Percentiles rank a stretch among this genome's conserved stretches.
Conservation (phyloP, 2,113 vertebrate genomes). For the Mus spicilegus region DNA sequence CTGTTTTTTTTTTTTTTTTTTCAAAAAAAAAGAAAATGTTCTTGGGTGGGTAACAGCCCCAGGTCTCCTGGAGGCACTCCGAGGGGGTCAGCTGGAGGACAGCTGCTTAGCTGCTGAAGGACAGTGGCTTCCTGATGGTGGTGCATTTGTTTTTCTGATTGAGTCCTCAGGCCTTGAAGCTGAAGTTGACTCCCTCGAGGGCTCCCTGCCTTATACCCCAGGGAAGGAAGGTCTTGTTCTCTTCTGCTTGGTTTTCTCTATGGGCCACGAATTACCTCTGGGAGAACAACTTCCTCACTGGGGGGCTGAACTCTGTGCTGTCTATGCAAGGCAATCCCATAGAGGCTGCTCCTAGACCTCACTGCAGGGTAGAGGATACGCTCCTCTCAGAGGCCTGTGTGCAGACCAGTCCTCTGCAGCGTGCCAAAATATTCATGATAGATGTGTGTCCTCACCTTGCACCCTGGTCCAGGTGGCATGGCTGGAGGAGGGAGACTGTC, state of each 20-base stretch:
- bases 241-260: neutral
- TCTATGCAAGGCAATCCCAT: neutral
- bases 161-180: neutral
- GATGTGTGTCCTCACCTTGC: neutral
- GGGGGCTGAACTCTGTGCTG: neutral
- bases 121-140: rapidly evolving
- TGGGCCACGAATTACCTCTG: neutral
- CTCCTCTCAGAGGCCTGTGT: neutral
- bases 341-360: constrained; percentile 56
- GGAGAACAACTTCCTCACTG: neutral
- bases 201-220: neutral
- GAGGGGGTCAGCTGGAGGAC: neutral
- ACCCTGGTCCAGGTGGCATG: neutral
- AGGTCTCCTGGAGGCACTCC: neutral
- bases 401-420: neutral
- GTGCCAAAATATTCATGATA: neutral
- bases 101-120: neutral
- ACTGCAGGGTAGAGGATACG: neutral
- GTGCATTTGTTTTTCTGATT: neutral
- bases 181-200: neutral
- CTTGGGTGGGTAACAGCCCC: neutral
- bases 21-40: neutral
- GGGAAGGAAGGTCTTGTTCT: neutral
- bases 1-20: neutral
- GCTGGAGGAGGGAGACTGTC: neutral